phyloP scores from a whole-genome alignment of 1,140 invertebrate species.

The Himalopsyche phryganea region DNA sequence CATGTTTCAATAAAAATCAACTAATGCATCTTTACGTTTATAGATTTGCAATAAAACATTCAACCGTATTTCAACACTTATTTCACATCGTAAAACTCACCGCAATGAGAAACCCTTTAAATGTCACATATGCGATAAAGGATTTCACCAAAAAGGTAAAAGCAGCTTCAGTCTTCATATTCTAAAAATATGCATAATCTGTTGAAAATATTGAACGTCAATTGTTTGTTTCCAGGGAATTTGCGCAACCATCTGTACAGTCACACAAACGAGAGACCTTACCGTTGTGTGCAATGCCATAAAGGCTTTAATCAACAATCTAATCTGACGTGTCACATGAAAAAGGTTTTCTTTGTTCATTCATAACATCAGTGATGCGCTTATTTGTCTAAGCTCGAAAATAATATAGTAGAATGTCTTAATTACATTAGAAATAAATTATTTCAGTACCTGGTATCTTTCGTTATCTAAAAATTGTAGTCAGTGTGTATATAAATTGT shows the following conservation, averaged over 20 bases:
- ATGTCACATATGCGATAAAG: constrained; percentile 69
- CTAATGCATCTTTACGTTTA: too few relatives aligned
- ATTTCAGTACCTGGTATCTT: too few relatives aligned
- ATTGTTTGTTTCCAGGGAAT: constrained; percentile 54
- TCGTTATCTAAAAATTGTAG: too few relatives aligned
- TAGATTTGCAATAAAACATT: constrained; percentile 69
- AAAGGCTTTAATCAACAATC: constrained; percentile 83
- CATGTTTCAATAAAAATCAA: too few relatives aligned
- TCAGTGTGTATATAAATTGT: too few relatives aligned
- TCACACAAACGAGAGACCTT: constrained; percentile 77
- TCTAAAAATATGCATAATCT: not conserved
- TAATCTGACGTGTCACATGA: constrained; percentile 72
- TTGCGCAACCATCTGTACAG: constrained; percentile 69
- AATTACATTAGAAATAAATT: too few relatives aligned
- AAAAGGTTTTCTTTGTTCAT: constrained; percentile 54
- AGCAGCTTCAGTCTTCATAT: not conserved
- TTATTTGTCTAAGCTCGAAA: too few relatives aligned
- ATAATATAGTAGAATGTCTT: too few relatives aligned
- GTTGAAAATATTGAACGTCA: not conserved
- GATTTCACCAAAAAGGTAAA: constrained; percentile 75
- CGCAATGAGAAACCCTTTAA: constrained; percentile 68
- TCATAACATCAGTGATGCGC: not conserved
- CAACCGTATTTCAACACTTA: constrained; percentile 70
- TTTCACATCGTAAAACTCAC: constrained; percentile 73
- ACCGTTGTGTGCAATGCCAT: constrained; percentile 73